These are phyloP conservation scores for Macaria liturata DNA, from an alignment of 2,888 invertebrate genomes.

Conservation along the genomic window DNA sequence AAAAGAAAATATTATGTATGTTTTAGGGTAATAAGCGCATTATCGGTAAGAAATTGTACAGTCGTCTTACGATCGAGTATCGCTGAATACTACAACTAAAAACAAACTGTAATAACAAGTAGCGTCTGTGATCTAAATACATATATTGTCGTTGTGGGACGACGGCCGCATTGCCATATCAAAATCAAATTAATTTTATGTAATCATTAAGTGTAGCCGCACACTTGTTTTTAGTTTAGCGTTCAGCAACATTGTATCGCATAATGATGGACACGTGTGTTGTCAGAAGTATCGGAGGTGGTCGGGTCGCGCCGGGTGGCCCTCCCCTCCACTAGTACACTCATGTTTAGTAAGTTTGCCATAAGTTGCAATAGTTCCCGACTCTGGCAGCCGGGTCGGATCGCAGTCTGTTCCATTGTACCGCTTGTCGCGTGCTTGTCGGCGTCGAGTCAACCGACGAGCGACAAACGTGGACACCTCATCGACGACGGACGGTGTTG, in stretches of 20 bases:
- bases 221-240: constrained; percentile 49
- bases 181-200: constrained; percentile 73
- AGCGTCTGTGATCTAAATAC: constrained; percentile 80
- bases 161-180: constrained; percentile 79
- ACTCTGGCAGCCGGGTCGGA: constrained; percentile 13
- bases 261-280: constrained; percentile 43
- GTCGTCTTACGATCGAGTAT: constrained; percentile 70
- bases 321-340: constrained; percentile 2
- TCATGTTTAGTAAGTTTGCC: constrained; percentile 33
- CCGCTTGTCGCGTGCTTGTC: constrained; percentile 66
- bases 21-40: constrained; percentile 76
- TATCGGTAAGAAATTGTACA: constrained; percentile 76
- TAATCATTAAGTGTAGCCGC: constrained; percentile 60
- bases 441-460: constrained; percentile 52
- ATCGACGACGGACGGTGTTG: constrained; percentile 64
- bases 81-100: constrained; percentile 59
- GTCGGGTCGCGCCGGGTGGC: no score
- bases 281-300: constrained; percentile 31
- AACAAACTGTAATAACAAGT: constrained; percentile 58
- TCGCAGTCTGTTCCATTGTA: constrained; percentile 69
- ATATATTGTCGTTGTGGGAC: constrained; percentile 71
- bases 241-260: constrained; percentile 53
- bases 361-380: constrained; percentile 30
- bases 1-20: constrained; percentile 69
- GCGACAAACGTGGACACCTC: constrained; percentile 57